A percentile compares a stretch with the other conserved stretches of the same genome.
These are phyloP conservation scores for Paracanthobrama guichenoti DNA, from an alignment of 2,113 vertebrate genomes.

Conservation along the genomic window DNA sequence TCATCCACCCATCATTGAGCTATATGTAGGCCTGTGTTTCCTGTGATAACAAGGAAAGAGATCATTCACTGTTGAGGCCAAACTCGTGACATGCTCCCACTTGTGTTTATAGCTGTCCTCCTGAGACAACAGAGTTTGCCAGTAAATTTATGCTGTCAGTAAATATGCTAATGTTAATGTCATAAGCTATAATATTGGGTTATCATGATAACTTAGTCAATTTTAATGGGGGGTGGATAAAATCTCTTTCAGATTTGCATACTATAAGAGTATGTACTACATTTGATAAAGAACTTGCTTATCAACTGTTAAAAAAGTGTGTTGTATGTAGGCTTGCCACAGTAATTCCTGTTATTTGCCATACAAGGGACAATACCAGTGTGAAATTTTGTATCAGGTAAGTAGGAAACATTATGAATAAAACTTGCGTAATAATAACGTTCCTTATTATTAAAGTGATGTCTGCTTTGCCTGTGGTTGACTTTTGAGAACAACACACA, in stretches of 20 bases:
- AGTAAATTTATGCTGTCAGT: not conserved
- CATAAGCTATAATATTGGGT: not conserved
- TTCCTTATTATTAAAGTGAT: no score
- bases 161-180: not conserved
- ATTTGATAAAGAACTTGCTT: not conserved
- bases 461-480: not conserved
- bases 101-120: not conserved
- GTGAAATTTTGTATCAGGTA: no score
- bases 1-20: slow-evolving; percentile 37
- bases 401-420: no score
- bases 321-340: not conserved
- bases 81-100: slow-evolving; percentile 16
- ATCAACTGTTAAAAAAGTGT: not conserved
- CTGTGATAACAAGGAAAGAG: slow-evolving; percentile 49
- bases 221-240: no score
- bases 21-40: slow-evolving; percentile 40
- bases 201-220: not conserved
- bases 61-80: slow-evolving; percentile 32
- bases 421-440: no score
- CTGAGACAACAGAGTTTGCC: not conserved
- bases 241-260: not conserved
- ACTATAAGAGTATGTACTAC: not conserved
- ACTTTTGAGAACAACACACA: not conserved
- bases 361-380: no score
- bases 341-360: no score